Evolutionary conservation across 2,113 vertebrate species (phyloP).

Genomic region (Ictalurus furcatus): DNA sequence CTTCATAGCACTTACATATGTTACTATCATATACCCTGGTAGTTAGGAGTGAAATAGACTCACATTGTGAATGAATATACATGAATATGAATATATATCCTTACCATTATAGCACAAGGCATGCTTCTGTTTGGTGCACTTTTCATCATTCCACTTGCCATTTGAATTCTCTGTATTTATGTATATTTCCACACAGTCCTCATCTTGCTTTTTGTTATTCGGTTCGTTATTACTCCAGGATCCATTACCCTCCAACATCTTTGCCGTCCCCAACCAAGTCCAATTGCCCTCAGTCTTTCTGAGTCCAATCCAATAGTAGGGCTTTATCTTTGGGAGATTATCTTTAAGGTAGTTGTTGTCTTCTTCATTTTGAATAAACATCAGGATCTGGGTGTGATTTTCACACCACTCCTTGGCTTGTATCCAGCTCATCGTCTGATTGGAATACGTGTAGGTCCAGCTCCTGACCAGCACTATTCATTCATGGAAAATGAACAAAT

Average conservation of each 20-base stretch:
- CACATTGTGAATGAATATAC: not conserved
- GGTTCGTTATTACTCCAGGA: constrained; percentile 83
- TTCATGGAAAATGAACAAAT: not conserved
- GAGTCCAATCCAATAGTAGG: constrained; percentile 90
- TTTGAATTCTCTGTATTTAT: constrained; percentile 55
- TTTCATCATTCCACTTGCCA: constrained; percentile 89
- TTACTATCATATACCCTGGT: not conserved
- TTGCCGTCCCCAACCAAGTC: constrained; percentile 86
- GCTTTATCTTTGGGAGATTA: constrained; percentile 53
- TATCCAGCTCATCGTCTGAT: constrained; percentile 68
- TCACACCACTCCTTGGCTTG: constrained; percentile 75
- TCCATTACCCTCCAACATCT: constrained; percentile 66
- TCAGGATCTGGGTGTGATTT: constrained; percentile 75
- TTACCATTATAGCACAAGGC: constrained; percentile 65
- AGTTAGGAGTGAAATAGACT: not conserved
- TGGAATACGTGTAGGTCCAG: constrained; percentile 76
- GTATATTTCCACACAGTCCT: constrained; percentile 91
- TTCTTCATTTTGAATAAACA: constrained; percentile 81
- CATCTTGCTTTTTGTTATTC: constrained; percentile 77
- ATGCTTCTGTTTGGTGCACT: constrained; percentile 68
- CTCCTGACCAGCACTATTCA: constrained; percentile 49
- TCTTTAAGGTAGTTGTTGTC: constrained; percentile 78
- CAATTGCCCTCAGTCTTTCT: constrained; percentile 71
- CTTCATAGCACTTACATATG: not conserved
- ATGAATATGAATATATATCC: not conserved